Evolutionary conservation across 2,888 invertebrate species (phyloP), one percentile per base, ranked within the genome.

Genomic region (Drosophila leonis): DNA sequence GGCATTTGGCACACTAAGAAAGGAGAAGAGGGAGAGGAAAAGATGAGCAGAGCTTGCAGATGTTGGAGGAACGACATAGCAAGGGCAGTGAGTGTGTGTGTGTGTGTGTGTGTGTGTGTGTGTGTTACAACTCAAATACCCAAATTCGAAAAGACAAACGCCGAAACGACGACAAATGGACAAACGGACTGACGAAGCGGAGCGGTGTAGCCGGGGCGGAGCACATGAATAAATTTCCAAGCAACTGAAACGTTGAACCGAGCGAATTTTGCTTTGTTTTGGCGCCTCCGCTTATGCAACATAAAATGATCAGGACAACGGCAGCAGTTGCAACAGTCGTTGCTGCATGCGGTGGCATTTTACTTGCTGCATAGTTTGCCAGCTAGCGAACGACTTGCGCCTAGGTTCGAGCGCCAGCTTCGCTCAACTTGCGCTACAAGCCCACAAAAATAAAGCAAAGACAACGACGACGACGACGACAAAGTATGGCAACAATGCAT

Each of bases 221-320:
- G 49, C 75, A 69, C 69, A 73, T 81, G 84, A 80, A 83, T 88
- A 84, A 76, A 82, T 86, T 83, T 83, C 54, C 69, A 70, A 81
- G 72, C 89, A 86, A 84, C 83, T 80, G 78, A 89, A 89, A 80
- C 80, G 87, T 75, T 83, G 84, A 83, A 81, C 69, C 82, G 65
- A 70, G 75, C 72, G 65, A 55, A 59, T 68, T 72, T 78, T 87
- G 84, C 79, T 87, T 87, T 89, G 87, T 83, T 89, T 83, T 65
- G 86, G 62, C 88, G 86, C 76, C 85, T 75, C 65, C 33, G 72
- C 80, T 70, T 67, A 79, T 68, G 84, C 83, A 61, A 75, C 82
- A 88, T 51, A 68, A 70, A 71, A 79, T 82, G 83, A 81, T 75
- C 75, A 76, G 63, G 57, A 59, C 54, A 65, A 18, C 51, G 54